A percentile compares a stretch with the other conserved stretches of the same genome.
phyloP scores from a whole-genome alignment of 2,888 invertebrate genomes.

The Drosophila robusta region DNA sequence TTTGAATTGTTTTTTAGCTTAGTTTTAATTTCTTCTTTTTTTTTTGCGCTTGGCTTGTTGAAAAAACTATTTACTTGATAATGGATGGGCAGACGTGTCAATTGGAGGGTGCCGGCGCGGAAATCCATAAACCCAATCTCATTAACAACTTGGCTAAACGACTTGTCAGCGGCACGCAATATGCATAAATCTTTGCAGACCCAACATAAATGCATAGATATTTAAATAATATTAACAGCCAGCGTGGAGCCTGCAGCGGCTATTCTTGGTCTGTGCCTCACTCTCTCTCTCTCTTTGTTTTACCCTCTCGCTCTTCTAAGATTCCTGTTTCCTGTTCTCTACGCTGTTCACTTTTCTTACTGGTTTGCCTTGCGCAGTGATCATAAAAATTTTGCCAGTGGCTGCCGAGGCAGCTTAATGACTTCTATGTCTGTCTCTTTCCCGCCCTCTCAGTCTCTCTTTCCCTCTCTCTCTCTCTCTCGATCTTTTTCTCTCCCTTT shows the following conservation, averaged over 20 bases:
- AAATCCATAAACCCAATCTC: slow-evolving; percentile 46
- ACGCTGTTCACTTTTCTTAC: slow-evolving; percentile 45
- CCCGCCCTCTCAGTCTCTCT: neutral
- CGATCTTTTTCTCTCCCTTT: neutral
- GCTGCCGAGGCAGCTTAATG: slow-evolving; percentile 37
- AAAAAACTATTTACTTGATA: neutral
- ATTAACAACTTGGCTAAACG: slow-evolving; percentile 45
- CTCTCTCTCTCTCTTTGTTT: neutral
- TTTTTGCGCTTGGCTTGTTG: slow-evolving; percentile 1
- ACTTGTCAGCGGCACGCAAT: slow-evolving; percentile 59
- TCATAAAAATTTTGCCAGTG: slow-evolving; percentile 56
- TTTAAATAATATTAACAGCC: slow-evolving; percentile 55
- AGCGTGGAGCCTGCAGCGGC: slow-evolving; percentile 11
- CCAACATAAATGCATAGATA: slow-evolving; percentile 30
- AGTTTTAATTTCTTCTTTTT: slow-evolving; percentile 2
- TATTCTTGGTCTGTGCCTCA: neutral
- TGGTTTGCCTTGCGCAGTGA: slow-evolving; percentile 71
- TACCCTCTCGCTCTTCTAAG: slow-evolving; percentile 3
- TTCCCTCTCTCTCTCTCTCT: neutral
- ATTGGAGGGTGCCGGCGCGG: slow-evolving; percentile 3
- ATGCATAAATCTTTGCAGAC: slow-evolving; percentile 62
- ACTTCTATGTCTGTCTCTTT: slow-evolving; percentile 4
- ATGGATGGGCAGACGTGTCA: slow-evolving; percentile 16
- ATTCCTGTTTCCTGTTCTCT: slow-evolving; percentile 32
- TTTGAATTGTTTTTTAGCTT: slow-evolving; percentile 12